Conservation (phyloP, 2,888 invertebrate genomes). For the Spodoptera picta region DNA sequence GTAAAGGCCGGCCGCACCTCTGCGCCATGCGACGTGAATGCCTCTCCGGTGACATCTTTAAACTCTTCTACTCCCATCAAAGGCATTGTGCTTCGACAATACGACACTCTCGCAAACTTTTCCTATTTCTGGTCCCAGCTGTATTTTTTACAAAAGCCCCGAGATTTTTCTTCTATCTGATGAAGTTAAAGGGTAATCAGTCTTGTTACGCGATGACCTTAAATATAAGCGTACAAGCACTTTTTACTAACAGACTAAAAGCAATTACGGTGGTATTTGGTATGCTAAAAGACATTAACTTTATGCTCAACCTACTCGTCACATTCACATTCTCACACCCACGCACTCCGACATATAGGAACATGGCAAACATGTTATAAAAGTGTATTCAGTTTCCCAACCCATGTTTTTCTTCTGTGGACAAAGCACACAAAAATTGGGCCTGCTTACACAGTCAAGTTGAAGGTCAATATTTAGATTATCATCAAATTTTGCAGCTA, state of each 20-base stretch:
- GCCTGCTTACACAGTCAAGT: constrained; percentile 8
- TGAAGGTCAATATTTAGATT: constrained; percentile 9
- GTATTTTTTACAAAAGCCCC: constrained; percentile 22
- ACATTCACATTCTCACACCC: not conserved
- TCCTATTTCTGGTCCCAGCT: constrained; percentile 24
- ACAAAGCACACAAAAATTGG: constrained; percentile 7
- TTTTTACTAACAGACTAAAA: constrained; percentile 5
- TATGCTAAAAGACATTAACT: not conserved
- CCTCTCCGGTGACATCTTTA: constrained; percentile 55
- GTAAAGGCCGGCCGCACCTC: constrained; percentile 57
- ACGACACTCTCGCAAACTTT: constrained; percentile 45
- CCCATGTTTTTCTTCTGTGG: constrained; percentile 13
- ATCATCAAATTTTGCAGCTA: not conserved
- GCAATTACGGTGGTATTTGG: constrained; percentile 8
- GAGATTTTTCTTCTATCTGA: constrained; percentile 22
- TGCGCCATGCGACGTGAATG: constrained; percentile 46
- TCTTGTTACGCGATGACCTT: constrained; percentile 9
- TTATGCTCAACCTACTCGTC: not conserved
- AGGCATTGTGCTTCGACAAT: constrained; percentile 54
- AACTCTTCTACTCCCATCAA: constrained; percentile 54
- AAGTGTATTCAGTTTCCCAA: constrained; percentile 16
- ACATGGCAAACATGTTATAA: constrained; percentile 7
- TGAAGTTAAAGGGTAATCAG: constrained; percentile 21
- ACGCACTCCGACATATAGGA: constrained; percentile 11
- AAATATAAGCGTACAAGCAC: not conserved